These are phyloP conservation scores for Pungitius pungitius DNA, from an alignment of 2,113 vertebrate genomes.

Conservation along the genomic window DNA sequence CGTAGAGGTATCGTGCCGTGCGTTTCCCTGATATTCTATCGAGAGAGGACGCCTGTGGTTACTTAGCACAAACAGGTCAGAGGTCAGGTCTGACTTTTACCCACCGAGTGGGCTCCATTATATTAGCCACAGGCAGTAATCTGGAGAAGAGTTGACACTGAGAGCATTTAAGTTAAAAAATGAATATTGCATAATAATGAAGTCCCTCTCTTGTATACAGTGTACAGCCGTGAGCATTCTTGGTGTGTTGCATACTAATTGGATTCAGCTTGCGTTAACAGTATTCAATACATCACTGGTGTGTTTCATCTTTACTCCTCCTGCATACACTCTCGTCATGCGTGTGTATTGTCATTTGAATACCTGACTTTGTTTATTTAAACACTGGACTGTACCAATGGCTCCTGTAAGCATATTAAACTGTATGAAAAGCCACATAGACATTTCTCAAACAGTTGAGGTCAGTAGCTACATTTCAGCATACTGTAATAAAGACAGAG, in stretches of 20 bases:
- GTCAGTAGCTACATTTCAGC: constrained; percentile 58
- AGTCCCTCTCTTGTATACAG: constrained; percentile 1
- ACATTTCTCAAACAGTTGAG: constrained; percentile 62
- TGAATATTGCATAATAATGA: constrained; percentile 46
- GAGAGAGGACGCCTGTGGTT: constrained; percentile 82
- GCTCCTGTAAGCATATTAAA: constrained; percentile 38
- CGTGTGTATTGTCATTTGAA: neutral
- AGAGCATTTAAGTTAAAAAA: constrained; percentile 76
- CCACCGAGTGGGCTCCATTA: constrained; percentile 83
- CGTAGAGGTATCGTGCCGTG: constrained; percentile 52
- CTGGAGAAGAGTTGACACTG: constrained; percentile 86
- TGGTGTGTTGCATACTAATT: constrained; percentile 81
- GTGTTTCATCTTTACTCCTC: neutral
- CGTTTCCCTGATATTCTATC: constrained; percentile 88
- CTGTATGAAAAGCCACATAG: constrained; percentile 33
- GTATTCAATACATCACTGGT: neutral
- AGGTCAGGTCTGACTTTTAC: constrained; percentile 84
- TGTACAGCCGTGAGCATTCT: neutral
- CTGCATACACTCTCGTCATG: neutral
- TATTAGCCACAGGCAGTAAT: constrained; percentile 86
- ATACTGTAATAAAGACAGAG: constrained; percentile 78
- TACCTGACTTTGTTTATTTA: constrained; percentile 9
- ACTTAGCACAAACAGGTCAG: constrained; percentile 90
- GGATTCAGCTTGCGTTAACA: constrained; percentile 6
- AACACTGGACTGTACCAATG: neutral